phyloP scores from a whole-genome alignment of 2,797 vertebrate genomes.

The Sebastes oblongus region DNA sequence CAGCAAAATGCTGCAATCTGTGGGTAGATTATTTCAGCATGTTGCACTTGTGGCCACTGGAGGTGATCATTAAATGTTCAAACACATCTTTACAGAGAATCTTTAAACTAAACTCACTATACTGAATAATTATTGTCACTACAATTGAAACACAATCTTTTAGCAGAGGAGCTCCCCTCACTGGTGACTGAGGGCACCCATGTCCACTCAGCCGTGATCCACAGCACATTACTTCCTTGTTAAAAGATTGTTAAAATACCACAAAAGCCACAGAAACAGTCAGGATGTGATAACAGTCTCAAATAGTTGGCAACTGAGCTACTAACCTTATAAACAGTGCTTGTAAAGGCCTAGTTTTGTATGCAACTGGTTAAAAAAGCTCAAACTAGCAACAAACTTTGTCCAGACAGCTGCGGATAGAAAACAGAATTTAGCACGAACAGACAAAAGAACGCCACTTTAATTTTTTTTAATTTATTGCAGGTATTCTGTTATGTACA shows the following conservation, averaged over 20 bases:
- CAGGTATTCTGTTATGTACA: slow-evolving; percentile 82
- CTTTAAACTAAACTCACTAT: not conserved
- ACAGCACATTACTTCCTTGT: not conserved
- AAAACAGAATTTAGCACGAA: not conserved
- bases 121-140: not conserved
- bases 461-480: slow-evolving; percentile 78
- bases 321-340: not conserved
- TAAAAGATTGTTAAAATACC: not conserved
- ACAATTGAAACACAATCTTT: not conserved
- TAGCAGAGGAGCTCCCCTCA: not conserved
- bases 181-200: not conserved
- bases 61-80: not conserved
- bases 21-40: not conserved
- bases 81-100: not conserved
- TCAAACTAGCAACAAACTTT: not conserved
- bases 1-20: not conserved
- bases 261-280: not conserved
- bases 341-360: not conserved
- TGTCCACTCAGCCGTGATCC: slow-evolving; percentile 2
- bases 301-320: not conserved
- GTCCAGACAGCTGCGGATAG: slow-evolving; percentile 21
- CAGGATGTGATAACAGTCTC: not conserved
- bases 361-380: not conserved
- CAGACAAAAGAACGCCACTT: slow-evolving; percentile 22
- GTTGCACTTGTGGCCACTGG: not conserved